A percentile compares a stretch with the other conserved stretches of the same genome.
phyloP scores from a whole-genome alignment of 1,140 invertebrate species.

The Apis mellifera region DNA sequence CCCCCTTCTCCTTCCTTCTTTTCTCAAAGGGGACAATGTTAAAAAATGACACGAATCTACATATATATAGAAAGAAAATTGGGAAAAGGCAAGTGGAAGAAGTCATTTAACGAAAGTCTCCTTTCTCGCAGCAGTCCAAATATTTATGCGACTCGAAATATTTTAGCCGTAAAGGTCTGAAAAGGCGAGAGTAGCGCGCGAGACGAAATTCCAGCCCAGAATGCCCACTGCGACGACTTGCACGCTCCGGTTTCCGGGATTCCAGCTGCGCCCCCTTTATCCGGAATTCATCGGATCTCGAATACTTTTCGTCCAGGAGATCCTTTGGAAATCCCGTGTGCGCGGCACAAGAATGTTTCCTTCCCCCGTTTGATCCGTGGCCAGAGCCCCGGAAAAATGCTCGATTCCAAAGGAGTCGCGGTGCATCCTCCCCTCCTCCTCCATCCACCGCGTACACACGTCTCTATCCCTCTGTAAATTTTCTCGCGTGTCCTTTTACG shows the following conservation, averaged over 20 bases:
- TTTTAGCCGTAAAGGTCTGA: not conserved
- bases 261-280: constrained; percentile 30
- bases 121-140: not conserved
- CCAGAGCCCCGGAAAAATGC: constrained; percentile 18
- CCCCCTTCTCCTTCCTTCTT: too few relatives aligned
- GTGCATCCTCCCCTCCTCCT: too few relatives aligned
- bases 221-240: not conserved
- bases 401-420: constrained; percentile 36
- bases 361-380: constrained; percentile 23
- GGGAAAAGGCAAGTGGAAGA: too few relatives aligned
- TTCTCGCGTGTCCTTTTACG: too few relatives aligned
- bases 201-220: constrained; percentile 12
- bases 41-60: too few relatives aligned
- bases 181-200: not conserved
- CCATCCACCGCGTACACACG: not conserved
- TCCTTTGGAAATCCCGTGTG: constrained; percentile 29
- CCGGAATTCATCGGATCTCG: constrained; percentile 48
- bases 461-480: constrained; percentile 21
- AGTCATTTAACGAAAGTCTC: not conserved
- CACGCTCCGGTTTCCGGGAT: constrained; percentile 2
- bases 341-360: constrained; percentile 39
- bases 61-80: too few relatives aligned
- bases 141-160: not conserved
- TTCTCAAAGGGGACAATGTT: too few relatives aligned
- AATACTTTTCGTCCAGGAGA: constrained; percentile 39